Evolutionary conservation across 2,888 invertebrate genomes (phyloP).

Genomic region (Ariolimax columbianus): DNA sequence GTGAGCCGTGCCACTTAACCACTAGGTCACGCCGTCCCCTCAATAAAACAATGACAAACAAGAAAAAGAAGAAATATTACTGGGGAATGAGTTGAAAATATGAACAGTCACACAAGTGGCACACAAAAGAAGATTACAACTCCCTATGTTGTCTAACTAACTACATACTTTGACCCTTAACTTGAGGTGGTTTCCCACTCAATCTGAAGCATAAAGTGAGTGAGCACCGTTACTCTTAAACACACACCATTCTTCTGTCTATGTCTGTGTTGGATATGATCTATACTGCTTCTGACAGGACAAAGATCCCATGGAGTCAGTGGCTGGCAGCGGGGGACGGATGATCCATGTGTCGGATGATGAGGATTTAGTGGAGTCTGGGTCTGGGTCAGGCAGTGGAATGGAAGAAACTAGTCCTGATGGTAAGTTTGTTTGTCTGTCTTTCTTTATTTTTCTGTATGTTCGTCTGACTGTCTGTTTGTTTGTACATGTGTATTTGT

Average conservation of each 20-base stretch:
- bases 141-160: too few species aligned
- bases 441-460: background rate
- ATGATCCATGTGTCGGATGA: conserved; percentile 40
- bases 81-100: too few species aligned
- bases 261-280: background rate
- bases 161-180: too few species aligned
- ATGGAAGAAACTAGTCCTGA: conserved; percentile 16
- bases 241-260: background rate
- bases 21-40: too few species aligned
- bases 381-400: conserved; percentile 50
- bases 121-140: too few species aligned
- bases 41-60: too few species aligned
- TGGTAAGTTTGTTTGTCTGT: conserved; percentile 7
- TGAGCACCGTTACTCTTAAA: background rate
- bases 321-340: conserved; percentile 48
- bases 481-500: too few species aligned
- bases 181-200: too few species aligned
- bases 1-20: too few species aligned
- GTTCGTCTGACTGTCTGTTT: background rate
- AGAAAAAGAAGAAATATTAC: too few species aligned
- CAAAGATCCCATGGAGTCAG: conserved; percentile 27
- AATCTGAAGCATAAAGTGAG: too few species aligned
- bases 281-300: conserved; percentile 17
- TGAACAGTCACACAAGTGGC: too few species aligned
- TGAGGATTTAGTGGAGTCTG: conserved; percentile 50